A percentile compares a stretch with the other conserved stretches of the same genome.
Conservation (phyloP, 2,797 vertebrate species). For the Enteromius radiatus region DNA sequence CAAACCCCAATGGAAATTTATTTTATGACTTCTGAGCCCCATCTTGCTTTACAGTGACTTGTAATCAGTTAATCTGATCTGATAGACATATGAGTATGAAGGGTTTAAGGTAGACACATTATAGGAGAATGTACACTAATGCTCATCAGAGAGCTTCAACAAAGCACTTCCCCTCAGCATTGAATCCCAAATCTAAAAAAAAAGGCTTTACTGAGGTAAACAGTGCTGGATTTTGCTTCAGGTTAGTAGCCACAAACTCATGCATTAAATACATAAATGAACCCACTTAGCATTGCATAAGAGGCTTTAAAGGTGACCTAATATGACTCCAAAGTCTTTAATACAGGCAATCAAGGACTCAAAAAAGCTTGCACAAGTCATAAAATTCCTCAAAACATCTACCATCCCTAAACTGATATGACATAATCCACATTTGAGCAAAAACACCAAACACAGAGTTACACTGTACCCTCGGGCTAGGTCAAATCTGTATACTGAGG, state of each 20-base stretch:
- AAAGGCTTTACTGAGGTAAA: constrained; percentile 63
- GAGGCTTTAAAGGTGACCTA: constrained; percentile 55
- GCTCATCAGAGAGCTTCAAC: constrained; percentile 63
- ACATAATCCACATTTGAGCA: constrained; percentile 36
- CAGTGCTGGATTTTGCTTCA: constrained; percentile 52
- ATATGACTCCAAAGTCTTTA: constrained; percentile 63
- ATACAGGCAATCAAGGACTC: constrained; percentile 53
- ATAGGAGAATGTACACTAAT: constrained; percentile 65
- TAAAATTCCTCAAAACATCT: constrained; percentile 46
- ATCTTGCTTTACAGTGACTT: constrained; percentile 56
- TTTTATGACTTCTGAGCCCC: constrained; percentile 29
- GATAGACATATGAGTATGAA: constrained; percentile 54
- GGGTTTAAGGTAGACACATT: constrained; percentile 56
- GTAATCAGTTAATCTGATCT: constrained; percentile 66
- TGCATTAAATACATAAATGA: constrained; percentile 71
- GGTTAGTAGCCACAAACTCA: constrained; percentile 62
- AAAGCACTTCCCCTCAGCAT: constrained; percentile 59
- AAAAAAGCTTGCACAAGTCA: constrained; percentile 28
- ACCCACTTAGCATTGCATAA: constrained; percentile 65
- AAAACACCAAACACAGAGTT: constrained; percentile 52
- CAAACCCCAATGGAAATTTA: constrained; percentile 23
- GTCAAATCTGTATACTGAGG: constrained; percentile 52
- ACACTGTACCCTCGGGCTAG: constrained; percentile 50
- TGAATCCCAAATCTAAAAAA: constrained; percentile 65
- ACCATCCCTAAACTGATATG: neutral